Evolutionary conservation across 2,113 vertebrate genomes (phyloP).

Genomic region (Struthidea cinerea): DNA sequence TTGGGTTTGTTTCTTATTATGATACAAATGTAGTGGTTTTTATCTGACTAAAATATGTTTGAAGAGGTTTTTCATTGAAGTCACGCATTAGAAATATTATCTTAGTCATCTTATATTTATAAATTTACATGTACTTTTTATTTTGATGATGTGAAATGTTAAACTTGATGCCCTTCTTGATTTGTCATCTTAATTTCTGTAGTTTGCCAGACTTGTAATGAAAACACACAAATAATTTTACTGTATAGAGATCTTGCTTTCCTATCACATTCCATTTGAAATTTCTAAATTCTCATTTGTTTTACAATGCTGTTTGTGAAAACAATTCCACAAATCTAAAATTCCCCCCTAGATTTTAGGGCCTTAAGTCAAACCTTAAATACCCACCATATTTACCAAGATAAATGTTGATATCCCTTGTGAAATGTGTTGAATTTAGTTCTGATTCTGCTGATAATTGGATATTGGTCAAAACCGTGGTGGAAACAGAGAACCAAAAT

Average conservation of each 20-base stretch:
- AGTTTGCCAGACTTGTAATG: neutral
- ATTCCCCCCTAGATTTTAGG: neutral
- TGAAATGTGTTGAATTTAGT: slow-evolving; percentile 41
- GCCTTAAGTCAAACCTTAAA: neutral
- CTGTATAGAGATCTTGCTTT: neutral
- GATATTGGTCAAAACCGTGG: neutral
- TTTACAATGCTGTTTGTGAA: neutral
- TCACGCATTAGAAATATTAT: neutral
- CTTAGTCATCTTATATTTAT: neutral
- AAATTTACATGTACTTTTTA: neutral
- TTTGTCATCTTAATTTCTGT: neutral
- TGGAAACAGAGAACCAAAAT: neutral
- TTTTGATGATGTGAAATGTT: neutral
- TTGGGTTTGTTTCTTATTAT: neutral
- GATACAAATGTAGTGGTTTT: neutral
- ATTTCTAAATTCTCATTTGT: neutral
- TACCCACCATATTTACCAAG: neutral
- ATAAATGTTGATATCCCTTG: neutral
- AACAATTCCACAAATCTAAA: neutral
- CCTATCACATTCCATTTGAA: neutral
- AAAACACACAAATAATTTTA: neutral
- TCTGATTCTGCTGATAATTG: slow-evolving; percentile 2
- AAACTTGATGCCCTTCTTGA: neutral
- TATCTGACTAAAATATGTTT: neutral
- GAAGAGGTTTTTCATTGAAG: neutral